These are phyloP conservation scores for Dermochelys coriacea DNA, from an alignment of 2,797 vertebrate species.

Conservation along the genomic window DNA sequence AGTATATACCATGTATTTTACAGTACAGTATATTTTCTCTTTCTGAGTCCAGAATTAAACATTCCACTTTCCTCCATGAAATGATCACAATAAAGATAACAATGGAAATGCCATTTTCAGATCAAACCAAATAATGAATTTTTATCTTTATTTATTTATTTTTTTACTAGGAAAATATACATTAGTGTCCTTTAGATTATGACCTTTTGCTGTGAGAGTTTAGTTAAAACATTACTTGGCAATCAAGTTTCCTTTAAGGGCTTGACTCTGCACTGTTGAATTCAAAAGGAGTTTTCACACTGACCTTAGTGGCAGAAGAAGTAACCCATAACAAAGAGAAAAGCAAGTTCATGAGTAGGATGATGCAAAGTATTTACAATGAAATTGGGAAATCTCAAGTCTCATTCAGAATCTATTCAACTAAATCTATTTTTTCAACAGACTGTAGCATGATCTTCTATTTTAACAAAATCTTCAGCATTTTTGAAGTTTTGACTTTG, in stretches of 20 bases:
- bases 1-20: background rate
- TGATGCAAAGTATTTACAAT: background rate
- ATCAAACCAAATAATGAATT: background rate
- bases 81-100: background rate
- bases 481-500: background rate
- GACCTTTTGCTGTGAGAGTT: background rate
- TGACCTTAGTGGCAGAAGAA: background rate
- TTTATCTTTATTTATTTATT: background rate
- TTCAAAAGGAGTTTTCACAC: background rate
- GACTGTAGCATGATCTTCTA: background rate
- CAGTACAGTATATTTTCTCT: background rate
- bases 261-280: background rate
- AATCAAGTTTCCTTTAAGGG: background rate
- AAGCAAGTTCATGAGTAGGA: background rate
- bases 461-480: background rate
- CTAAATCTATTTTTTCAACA: conserved; percentile 20
- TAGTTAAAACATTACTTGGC: background rate
- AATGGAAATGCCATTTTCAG: background rate
- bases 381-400: background rate
- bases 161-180: background rate
- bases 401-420: background rate
- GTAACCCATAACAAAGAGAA: background rate
- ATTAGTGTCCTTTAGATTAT: background rate
- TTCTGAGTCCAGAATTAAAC: background rate
- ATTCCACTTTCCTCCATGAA: background rate